phyloP scores from a whole-genome alignment of 2,113 vertebrate genomes.

The Sapayoa aenigma region DNA sequence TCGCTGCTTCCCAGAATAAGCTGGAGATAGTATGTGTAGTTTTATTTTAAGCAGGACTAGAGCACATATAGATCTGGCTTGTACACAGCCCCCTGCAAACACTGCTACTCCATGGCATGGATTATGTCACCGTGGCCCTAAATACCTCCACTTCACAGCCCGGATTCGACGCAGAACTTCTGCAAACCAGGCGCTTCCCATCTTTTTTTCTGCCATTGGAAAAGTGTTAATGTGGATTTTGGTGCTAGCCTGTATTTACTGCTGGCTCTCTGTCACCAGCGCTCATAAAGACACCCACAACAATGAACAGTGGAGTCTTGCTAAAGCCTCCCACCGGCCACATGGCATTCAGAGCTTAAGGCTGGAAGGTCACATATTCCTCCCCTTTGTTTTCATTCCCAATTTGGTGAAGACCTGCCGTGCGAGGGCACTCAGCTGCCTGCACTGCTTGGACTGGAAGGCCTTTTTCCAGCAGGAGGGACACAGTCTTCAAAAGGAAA shows the following conservation, averaged over 20 bases:
- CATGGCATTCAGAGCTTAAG: slow-evolving; percentile 15
- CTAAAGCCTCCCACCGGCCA: slow-evolving; percentile 58
- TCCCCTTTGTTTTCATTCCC: neutral
- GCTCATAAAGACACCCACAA: slow-evolving; percentile 61
- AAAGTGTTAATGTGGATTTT: neutral
- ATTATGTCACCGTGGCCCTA: neutral
- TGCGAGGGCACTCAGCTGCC: neutral
- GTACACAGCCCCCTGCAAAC: neutral
- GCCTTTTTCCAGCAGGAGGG: neutral
- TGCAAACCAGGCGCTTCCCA: neutral
- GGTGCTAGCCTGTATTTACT: slow-evolving; percentile 43
- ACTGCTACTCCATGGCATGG: neutral
- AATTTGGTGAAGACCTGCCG: neutral
- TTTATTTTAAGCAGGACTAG: slow-evolving; percentile 4
- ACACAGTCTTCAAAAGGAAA: neutral
- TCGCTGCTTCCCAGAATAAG: neutral
- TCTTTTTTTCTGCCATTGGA: neutral
- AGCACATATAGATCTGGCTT: neutral
- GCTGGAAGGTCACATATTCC: slow-evolving; percentile 51
- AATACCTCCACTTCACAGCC: neutral
- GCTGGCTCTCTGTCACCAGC: slow-evolving; percentile 35
- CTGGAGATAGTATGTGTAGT: neutral
- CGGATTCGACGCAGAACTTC: neutral
- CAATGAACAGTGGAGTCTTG: neutral
- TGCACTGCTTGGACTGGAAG: neutral